Evolutionary conservation across 2,797 vertebrate species (phyloP).

Genomic region (Menidia menidia): DNA sequence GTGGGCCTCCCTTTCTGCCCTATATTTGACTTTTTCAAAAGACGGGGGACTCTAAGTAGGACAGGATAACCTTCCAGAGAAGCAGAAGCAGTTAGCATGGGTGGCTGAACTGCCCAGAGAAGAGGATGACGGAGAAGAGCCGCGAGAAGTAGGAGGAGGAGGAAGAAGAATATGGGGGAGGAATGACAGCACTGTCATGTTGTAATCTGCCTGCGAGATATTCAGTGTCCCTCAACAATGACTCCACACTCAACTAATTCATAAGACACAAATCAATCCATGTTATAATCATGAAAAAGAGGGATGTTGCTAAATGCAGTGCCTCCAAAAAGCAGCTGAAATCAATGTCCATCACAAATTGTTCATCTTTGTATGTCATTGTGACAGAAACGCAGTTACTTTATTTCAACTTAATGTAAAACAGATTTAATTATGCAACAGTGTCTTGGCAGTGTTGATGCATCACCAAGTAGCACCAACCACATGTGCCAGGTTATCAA

Average conservation of each 20-base stretch:
- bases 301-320: neutral
- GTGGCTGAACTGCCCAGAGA: constrained; percentile 71
- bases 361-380: neutral
- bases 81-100: constrained; percentile 68
- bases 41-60: constrained; percentile 76
- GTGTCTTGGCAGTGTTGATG: constrained; percentile 4
- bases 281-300: constrained; percentile 26
- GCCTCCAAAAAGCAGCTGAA: neutral
- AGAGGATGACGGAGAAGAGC: constrained; percentile 40
- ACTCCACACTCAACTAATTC: constrained; percentile 31
- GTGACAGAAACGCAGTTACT: neutral
- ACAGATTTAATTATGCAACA: neutral
- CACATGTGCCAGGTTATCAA: neutral
- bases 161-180: constrained; percentile 38
- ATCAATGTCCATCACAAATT: neutral
- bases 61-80: constrained; percentile 81
- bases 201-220: constrained; percentile 44
- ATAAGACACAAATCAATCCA: constrained; percentile 32
- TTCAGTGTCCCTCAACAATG: constrained; percentile 29
- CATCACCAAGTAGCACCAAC: neutral
- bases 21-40: constrained; percentile 81
- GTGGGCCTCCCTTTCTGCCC: constrained; percentile 78
- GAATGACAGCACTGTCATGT: constrained; percentile 57
- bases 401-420: neutral
- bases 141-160: constrained; percentile 30